Conservation (phyloP, 2,888 invertebrate genomes). For the Magallana nippona region DNA sequence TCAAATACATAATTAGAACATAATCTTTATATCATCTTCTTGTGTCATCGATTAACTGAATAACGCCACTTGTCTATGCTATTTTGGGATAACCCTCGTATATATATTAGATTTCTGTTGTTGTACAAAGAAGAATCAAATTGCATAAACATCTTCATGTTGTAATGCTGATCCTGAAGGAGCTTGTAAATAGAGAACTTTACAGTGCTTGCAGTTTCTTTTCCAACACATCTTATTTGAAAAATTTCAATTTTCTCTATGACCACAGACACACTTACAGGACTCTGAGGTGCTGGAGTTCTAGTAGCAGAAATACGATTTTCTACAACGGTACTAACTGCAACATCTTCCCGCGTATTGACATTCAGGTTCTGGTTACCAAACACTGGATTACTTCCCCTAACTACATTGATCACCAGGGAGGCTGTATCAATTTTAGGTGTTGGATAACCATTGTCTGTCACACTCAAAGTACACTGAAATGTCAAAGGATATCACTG, state of each 20-base stretch:
- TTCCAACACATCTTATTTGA: neutral
- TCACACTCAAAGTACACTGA: slow-evolving; percentile 66
- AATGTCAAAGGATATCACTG: neutral
- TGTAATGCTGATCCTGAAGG: too few species aligned
- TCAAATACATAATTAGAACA: neutral
- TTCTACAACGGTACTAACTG: slow-evolving; percentile 50
- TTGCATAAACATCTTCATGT: too few species aligned
- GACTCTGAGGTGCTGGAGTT: slow-evolving; percentile 36
- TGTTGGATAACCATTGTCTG: slow-evolving; percentile 68
- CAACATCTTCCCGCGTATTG: slow-evolving; percentile 65
- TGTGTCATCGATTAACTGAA: too few species aligned
- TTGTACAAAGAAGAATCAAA: too few species aligned
- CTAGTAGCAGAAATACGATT: slow-evolving; percentile 54
- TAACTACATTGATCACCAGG: slow-evolving; percentile 65
- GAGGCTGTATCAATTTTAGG: slow-evolving; percentile 60
- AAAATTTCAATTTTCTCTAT: neutral
- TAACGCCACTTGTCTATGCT: too few species aligned
- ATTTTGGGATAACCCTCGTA: too few species aligned
- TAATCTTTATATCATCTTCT: too few species aligned
- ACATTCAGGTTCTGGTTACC: slow-evolving; percentile 46
- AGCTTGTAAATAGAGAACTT: too few species aligned
- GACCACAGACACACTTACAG: slow-evolving; percentile 25
- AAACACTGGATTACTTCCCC: slow-evolving; percentile 60
- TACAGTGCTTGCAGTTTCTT: too few species aligned
- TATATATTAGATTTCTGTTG: neutral